A percentile compares a stretch with the other conserved stretches of the same genome.
phyloP scores from a whole-genome alignment of 2,888 invertebrate genomes.

The Drosophila demipolita region DNA sequence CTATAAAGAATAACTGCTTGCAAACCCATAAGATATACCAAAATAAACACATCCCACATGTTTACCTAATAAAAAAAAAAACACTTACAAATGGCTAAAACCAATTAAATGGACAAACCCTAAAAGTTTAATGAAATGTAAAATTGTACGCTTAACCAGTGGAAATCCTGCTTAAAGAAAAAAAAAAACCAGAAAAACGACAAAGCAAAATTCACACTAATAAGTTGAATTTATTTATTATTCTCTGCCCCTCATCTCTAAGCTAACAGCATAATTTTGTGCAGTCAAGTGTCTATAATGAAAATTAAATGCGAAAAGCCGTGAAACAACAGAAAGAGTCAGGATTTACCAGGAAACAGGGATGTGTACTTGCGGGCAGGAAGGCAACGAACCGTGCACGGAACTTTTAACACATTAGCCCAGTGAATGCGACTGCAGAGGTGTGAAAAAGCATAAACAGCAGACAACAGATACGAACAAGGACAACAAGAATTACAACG shows the following conservation, averaged over 20 bases:
- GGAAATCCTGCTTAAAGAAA: conserved; percentile 8
- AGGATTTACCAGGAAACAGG: conserved; percentile 22
- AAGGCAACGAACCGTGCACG: conserved; percentile 64
- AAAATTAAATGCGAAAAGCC: conserved; percentile 69
- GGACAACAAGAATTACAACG: conserved; percentile 13
- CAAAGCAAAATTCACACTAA: conserved; percentile 20
- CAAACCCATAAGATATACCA: no score
- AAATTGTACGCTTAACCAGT: conserved; percentile 22
- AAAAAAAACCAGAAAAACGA: not conserved
- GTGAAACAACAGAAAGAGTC: conserved; percentile 13
- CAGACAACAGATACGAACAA: conserved; percentile 29
- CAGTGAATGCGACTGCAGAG: conserved; percentile 51
- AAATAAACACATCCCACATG: no score
- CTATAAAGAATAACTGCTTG: not conserved
- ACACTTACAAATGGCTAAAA: not conserved
- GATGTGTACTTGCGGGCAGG: conserved; percentile 43
- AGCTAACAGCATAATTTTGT: conserved; percentile 46
- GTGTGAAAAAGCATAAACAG: conserved; percentile 49
- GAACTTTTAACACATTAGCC: conserved; percentile 73
- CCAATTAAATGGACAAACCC: conserved; percentile 36
- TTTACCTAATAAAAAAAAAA: not conserved
- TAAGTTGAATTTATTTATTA: conserved; percentile 49
- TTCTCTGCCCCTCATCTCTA: not conserved
- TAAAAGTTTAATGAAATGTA: conserved; percentile 50
- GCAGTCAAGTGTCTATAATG: conserved; percentile 74